Conservation (phyloP, 2,888 invertebrate species). For the Thecophora atra region DNA sequence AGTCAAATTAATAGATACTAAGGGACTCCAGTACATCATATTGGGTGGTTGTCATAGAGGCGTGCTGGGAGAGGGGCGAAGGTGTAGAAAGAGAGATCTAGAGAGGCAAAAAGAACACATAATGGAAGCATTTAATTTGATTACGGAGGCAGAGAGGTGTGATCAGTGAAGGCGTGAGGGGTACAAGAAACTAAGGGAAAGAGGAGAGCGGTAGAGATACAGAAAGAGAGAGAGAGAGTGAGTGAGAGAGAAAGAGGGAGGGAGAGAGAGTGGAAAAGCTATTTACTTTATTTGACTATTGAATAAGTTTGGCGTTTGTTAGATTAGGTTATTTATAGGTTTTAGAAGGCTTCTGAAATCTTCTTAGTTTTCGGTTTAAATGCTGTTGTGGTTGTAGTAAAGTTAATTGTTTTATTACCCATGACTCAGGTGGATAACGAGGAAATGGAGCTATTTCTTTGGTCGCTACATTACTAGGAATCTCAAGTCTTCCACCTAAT, state of each 20-base stretch:
- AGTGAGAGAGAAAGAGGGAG: slow-evolving; percentile 37
- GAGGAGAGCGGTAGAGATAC: slow-evolving; percentile 13
- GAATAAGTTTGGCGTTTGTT: slow-evolving; percentile 54
- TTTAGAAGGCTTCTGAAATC: slow-evolving; percentile 32
- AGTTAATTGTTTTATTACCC: slow-evolving; percentile 68
- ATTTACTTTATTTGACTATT: background rate
- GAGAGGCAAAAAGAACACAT: too few relatives aligned
- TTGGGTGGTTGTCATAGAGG: too few relatives aligned
- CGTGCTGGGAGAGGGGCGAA: too few relatives aligned
- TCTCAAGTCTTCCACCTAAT: slow-evolving; percentile 80
- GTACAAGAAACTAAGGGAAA: background rate
- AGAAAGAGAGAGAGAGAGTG: slow-evolving; percentile 13
- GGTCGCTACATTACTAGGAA: slow-evolving; percentile 88
- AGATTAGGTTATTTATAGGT: slow-evolving; percentile 45
- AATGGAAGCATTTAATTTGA: too few relatives aligned
- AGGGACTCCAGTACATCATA: too few relatives aligned
- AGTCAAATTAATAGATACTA: too few relatives aligned
- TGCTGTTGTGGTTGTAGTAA: slow-evolving; percentile 41
- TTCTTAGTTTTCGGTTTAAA: slow-evolving; percentile 26
- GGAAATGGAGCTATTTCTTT: slow-evolving; percentile 88
- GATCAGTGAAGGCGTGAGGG: too few relatives aligned
- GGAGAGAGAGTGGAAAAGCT: slow-evolving; percentile 11
- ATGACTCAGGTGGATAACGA: slow-evolving; percentile 83
- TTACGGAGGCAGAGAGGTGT: too few relatives aligned
- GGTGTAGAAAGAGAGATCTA: too few relatives aligned